phyloP scores from a whole-genome alignment of 2,113 vertebrate species.

The Regulus satrapa region DNA sequence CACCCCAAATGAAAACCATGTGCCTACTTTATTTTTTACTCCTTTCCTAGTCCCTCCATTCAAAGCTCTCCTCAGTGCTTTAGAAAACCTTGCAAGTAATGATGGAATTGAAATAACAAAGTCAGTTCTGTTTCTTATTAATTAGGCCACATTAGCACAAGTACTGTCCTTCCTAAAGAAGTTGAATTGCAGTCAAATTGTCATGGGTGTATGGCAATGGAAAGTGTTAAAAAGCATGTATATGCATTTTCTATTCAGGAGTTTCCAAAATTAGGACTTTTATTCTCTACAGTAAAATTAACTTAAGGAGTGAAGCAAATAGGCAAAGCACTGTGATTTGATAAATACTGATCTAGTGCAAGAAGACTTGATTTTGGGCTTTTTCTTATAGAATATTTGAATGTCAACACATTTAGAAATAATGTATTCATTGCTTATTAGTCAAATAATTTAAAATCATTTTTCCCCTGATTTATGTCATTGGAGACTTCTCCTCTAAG shows the following conservation, averaged over 20 bases:
- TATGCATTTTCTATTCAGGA: neutral
- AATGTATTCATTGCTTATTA: neutral
- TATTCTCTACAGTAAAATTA: neutral
- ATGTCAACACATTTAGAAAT: neutral
- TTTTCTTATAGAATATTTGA: neutral
- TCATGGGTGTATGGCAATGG: neutral
- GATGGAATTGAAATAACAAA: neutral
- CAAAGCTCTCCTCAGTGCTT: conserved; percentile 32
- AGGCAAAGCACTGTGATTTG: neutral
- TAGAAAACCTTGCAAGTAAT: conserved; percentile 34
- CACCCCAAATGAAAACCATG: conserved; percentile 72
- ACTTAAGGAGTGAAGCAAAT: neutral
- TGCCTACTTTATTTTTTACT: conserved; percentile 31
- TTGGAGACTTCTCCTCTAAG: neutral
- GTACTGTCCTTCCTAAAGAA: neutral
- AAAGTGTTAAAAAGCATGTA: neutral
- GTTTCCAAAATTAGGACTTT: neutral
- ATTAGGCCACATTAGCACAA: conserved; percentile 43
- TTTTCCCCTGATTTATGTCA: neutral
- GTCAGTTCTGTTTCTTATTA: conserved; percentile 8
- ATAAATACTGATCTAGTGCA: neutral
- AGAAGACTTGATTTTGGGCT: neutral
- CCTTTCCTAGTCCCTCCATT: neutral
- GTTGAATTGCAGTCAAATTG: neutral
- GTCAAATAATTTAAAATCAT: neutral